A percentile compares a stretch with the other conserved stretches of the same genome.
phyloP scores from a whole-genome alignment of 2,113 vertebrate species.

The Motacilla tschutschensis region DNA sequence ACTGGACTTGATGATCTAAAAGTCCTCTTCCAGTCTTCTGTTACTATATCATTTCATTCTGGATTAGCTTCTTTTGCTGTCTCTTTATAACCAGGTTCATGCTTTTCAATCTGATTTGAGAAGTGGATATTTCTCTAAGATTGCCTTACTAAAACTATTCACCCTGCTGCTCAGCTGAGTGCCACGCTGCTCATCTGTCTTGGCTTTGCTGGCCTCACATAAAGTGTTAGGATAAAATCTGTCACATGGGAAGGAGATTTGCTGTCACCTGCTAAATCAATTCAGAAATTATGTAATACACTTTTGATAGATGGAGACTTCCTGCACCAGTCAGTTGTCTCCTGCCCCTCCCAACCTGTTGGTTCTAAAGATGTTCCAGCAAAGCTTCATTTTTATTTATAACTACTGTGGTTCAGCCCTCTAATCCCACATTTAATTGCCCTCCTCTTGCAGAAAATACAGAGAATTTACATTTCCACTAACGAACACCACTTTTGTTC shows the following conservation, averaged over 20 bases:
- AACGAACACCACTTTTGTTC: background rate
- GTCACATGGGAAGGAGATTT: background rate
- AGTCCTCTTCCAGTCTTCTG: background rate
- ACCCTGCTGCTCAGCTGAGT: background rate
- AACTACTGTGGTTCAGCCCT: background rate
- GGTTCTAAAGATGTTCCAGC: background rate
- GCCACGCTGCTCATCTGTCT: background rate
- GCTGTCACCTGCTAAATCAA: constrained; percentile 2
- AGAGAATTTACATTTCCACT: background rate
- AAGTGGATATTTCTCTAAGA: constrained; percentile 24
- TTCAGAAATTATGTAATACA: background rate
- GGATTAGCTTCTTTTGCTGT: background rate
- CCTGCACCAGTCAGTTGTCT: background rate
- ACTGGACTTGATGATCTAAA: background rate
- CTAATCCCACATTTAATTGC: background rate
- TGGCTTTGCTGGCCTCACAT: background rate
- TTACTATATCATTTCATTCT: constrained; percentile 6
- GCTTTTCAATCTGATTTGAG: constrained; percentile 31
- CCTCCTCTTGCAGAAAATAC: background rate
- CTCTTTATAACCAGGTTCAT: constrained; percentile 25
- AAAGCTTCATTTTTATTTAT: background rate
- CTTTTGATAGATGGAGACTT: background rate
- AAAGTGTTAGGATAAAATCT: background rate
- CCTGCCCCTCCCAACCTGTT: background rate
- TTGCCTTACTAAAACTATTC: background rate